Conservation (phyloP, 2,797 vertebrate genomes). For the Acrossocheilus fasciatus region DNA sequence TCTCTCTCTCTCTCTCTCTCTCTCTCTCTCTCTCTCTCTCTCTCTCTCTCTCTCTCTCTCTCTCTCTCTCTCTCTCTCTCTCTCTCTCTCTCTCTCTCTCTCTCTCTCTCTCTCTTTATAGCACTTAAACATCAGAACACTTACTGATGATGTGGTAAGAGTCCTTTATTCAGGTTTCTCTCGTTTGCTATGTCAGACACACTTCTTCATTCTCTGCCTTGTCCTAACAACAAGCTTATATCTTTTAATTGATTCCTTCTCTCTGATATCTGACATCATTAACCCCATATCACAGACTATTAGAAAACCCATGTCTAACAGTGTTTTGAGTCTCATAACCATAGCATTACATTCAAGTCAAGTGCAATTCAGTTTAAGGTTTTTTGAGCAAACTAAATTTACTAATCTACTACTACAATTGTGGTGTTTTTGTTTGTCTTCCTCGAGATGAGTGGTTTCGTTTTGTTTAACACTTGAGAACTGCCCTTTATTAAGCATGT, state of each 20-base stretch:
- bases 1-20: slow-evolving; percentile 68
- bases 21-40: slow-evolving; percentile 72
- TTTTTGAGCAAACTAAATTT: neutral
- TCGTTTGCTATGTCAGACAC: neutral
- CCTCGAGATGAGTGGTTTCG: neutral
- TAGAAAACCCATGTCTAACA: neutral
- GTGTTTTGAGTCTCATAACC: neutral
- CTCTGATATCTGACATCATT: slow-evolving; percentile 1
- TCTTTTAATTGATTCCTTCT: neutral
- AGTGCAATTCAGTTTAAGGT: neutral
- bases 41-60: slow-evolving; percentile 70
- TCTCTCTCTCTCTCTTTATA: slow-evolving; percentile 78
- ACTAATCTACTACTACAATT: neutral
- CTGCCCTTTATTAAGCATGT: slow-evolving; percentile 14
- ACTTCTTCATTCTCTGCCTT: slow-evolving; percentile 4
- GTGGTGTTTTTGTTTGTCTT: neutral
- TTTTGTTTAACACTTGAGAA: slow-evolving; percentile 3
- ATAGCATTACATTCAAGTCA: neutral
- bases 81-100: slow-evolving; percentile 70
- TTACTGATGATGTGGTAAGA: slow-evolving; percentile 98
- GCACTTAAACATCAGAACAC: slow-evolving; percentile 92
- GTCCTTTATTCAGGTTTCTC: slow-evolving; percentile 22
- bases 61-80: slow-evolving; percentile 69
- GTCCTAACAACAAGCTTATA: neutral
- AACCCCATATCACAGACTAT: neutral